These are phyloP conservation scores for Saccopteryx bilineata DNA, from an alignment of 2,113 vertebrate genomes.

Conservation along the genomic window DNA sequence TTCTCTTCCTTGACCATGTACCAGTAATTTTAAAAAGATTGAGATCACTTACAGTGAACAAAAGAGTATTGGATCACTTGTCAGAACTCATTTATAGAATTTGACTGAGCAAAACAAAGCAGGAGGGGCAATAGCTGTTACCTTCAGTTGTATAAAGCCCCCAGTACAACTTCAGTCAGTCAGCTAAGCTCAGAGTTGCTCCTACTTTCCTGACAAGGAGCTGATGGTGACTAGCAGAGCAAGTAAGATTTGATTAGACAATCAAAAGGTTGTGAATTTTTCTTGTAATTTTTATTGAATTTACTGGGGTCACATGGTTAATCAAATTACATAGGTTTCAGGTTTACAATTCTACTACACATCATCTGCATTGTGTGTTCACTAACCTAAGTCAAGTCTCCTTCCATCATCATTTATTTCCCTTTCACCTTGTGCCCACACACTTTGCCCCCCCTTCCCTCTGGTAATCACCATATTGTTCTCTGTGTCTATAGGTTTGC, in stretches of 20 bases:
- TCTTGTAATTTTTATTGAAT: not conserved
- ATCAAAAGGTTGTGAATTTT: conserved; percentile 4
- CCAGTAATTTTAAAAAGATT: conserved; percentile 54
- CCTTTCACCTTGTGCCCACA: not conserved
- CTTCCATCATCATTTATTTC: not conserved
- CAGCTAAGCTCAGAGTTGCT: not conserved
- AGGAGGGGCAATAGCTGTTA: not conserved
- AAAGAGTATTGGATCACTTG: not conserved
- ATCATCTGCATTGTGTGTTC: not conserved
- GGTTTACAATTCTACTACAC: not conserved
- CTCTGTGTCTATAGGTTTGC: not conserved
- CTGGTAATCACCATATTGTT: not conserved
- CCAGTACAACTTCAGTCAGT: not conserved
- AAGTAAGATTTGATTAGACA: conserved; percentile 4
- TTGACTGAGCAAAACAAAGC: not conserved
- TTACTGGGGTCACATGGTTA: not conserved
- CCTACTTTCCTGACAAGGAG: not conserved
- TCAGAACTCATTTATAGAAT: not conserved
- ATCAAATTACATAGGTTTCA: not conserved
- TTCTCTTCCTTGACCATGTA: not conserved
- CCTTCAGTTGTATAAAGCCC: not conserved
- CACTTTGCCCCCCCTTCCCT: not conserved
- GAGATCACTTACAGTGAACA: not conserved
- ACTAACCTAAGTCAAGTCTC: not conserved
- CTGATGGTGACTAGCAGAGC: conserved; percentile 20